Evolutionary conservation across 2,888 invertebrate species (phyloP).

Genomic region (Rotaria macrura): DNA sequence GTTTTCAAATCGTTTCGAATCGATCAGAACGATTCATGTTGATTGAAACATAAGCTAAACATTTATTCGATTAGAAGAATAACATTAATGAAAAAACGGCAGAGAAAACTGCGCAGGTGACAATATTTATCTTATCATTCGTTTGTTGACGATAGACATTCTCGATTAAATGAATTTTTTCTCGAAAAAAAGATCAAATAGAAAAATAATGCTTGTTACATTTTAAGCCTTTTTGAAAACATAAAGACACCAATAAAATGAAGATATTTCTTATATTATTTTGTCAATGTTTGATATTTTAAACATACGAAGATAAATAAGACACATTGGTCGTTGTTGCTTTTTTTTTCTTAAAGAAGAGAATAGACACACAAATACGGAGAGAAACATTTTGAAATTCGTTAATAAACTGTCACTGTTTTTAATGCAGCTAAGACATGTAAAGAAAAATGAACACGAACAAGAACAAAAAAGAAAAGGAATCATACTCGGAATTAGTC

Average conservation of each 20-base stretch:
- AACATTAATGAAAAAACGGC: neutral
- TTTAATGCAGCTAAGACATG: neutral
- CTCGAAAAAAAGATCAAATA: no score
- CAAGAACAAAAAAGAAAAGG: neutral
- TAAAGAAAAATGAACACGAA: neutral
- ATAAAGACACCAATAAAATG: neutral
- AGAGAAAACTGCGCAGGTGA: neutral
- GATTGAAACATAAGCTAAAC: neutral
- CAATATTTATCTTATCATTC: slow-evolving; percentile 1
- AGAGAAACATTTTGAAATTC: neutral
- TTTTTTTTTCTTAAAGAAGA: neutral
- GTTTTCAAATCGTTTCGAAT: no score
- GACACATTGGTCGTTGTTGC: neutral
- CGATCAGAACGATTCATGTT: neutral
- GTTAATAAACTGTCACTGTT: slow-evolving; percentile 8
- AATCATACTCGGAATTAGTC: slow-evolving; percentile 3
- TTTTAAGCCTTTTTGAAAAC: no score
- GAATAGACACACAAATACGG: neutral
- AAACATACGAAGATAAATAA: neutral
- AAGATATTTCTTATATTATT: neutral
- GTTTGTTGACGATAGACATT: neutral
- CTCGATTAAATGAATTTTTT: neutral
- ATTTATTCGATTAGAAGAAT: neutral
- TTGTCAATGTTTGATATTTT: neutral
- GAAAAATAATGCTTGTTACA: no score